Evolutionary conservation across 2,888 invertebrate genomes (phyloP).

Genomic region (Molanna angustata): DNA sequence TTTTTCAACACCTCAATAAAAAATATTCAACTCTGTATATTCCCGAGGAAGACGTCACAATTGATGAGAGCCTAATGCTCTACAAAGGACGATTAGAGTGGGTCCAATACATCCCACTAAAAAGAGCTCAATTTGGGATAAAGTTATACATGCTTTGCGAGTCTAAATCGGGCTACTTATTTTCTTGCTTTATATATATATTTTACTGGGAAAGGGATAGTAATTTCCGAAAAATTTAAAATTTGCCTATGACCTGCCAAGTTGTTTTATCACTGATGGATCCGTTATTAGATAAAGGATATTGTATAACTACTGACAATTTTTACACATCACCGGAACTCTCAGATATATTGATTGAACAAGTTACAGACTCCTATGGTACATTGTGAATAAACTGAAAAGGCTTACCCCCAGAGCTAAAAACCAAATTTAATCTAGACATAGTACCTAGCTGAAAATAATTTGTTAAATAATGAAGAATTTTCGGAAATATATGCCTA

Average conservation of each 20-base stretch:
- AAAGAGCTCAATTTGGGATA: slow-evolving; percentile 12
- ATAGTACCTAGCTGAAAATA: no score
- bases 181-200: neutral
- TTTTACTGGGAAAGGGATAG: neutral
- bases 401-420: slow-evolving; percentile 24
- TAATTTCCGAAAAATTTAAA: no score
- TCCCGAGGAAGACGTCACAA: slow-evolving; percentile 26
- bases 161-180: neutral
- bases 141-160: slow-evolving; percentile 3
- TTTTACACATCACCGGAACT: neutral
- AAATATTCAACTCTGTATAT: slow-evolving; percentile 7
- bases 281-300: slow-evolving; percentile 5
- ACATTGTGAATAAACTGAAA: slow-evolving; percentile 12
- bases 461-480: no score
- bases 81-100: slow-evolving; percentile 31
- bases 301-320: neutral
- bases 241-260: no score
- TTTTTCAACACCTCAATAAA: slow-evolving; percentile 20
- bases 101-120: slow-evolving; percentile 12
- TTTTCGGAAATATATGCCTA: no score
- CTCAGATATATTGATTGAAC: neutral
- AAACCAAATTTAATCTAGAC: no score
- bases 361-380: slow-evolving; percentile 1
- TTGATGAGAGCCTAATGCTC: slow-evolving; percentile 32
- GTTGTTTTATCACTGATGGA: no score